Evolutionary conservation across 2,113 vertebrate genomes (phyloP), one percentile per base, ranked within the genome.

Genomic region (Bambusicola thoracicus): DNA sequence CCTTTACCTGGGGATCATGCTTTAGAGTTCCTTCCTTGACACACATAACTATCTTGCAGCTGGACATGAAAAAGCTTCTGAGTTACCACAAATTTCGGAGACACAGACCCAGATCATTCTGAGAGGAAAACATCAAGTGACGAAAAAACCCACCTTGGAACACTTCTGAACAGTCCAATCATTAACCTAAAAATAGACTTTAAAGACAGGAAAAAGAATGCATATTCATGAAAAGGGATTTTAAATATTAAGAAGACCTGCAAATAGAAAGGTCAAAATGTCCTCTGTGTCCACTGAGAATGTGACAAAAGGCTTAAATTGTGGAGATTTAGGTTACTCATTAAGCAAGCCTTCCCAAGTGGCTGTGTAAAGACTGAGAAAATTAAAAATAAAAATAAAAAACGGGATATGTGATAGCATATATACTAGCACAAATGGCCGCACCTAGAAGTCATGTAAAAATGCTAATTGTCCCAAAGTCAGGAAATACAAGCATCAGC

Each of bases 401-500:
- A 18, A 70, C 43, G 5, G 51, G 14, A 53, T 53, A 29, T 38
- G 5, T 48, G 32, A 48, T 22, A 78, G 69, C 34, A 63, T 29
- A 70, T 29, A 76, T 2, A 51, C 16, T 22, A 65, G 56, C 49
- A 91, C 38, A 77, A 85, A 90, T 85, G 40, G 36, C 70, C 78
- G 59, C 63, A 91, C 72, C 79, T 83, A 67, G 51, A 91, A 94
- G 91, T 87, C 30, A n/a, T 51, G 61, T 56, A 55, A 87, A 96
- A 94, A 91, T 75, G 46, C 40, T 94, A 90, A 93, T 95, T 93
- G 93, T 44, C 62, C 34, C 40, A 48, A 74, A 87, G 82, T 80
- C 84, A 91, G 80, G 76, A 92, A 95, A 91, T 61, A 67, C 56
- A 89, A 81, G 79, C 81, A 90, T 67, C 87, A 76, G 79, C 85